Evolutionary conservation across 1,140 invertebrate genomes (phyloP), one percentile per base, ranked within the genome.

Genomic region (Platyscapa corneri): DNA sequence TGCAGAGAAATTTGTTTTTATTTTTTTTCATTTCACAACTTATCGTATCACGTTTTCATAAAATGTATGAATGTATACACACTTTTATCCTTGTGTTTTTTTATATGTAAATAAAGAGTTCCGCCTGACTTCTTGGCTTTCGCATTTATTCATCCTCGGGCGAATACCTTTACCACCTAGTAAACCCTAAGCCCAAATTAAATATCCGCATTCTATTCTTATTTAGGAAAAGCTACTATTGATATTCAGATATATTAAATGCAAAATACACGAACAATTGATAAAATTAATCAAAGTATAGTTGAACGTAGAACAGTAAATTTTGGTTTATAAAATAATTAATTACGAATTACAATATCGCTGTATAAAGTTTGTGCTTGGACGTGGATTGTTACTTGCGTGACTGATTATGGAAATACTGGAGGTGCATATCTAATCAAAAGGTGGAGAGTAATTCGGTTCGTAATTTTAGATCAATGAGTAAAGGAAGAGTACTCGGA

Each of bases 101-200:
- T 83, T 90, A 89, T 90, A 90, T 91, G 91, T 91, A 91, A 91
- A 91, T 91, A 91, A 91, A 91, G 90, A 88, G 84, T 88, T 86
- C 79, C 89, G 85, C 89, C 87, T 87, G 87, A 89, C 86, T 53
- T 34, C 0, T 53, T 53, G 75, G 5, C 14, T 53, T 76, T 10
- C 23, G 16, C 12, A 6, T 39, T 74, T 23, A 74, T 74, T 74
- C 6, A 37, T 32, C 32, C 34, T 70, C 6, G 16, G 7, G 7
- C 32, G 18, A 70, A 34, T 30, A 65, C 14, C 64, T 32, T 65
- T 30, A n/a, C 16, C 3, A 7, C 16, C 18, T 12, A 2, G 18
- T 20, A 16, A n/a, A 12, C 16, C 49, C 49, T 2, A 16, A 53
- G 18, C 18, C 49, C 6, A 12, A 7, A 46, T 46, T 7, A 46